phyloP scores from a whole-genome alignment of 2,888 invertebrate genomes.

The Epirrhoe tristata region DNA sequence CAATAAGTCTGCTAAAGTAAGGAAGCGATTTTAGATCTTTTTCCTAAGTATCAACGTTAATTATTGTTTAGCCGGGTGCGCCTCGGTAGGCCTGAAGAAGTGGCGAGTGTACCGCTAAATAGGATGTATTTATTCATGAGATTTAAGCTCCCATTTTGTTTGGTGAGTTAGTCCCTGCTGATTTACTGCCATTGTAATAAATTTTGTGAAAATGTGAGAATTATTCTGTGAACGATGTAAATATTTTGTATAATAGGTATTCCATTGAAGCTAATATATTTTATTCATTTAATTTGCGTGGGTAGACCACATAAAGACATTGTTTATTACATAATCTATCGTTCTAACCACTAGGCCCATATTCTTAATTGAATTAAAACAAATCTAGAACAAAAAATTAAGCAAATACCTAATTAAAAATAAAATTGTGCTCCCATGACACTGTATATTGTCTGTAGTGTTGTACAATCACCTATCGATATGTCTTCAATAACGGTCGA shows the following conservation, averaged over 20 bases:
- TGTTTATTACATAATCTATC: neutral
- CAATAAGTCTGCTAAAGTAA: conserved; percentile 65
- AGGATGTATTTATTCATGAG: conserved; percentile 85
- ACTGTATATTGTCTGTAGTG: conserved; percentile 15
- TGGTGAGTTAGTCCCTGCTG: conserved; percentile 79
- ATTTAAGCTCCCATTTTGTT: conserved; percentile 79
- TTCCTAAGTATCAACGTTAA: conserved; percentile 58
- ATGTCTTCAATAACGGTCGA: conserved; percentile 9
- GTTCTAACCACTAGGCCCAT: neutral
- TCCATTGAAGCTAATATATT: conserved; percentile 44
- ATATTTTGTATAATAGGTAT: conserved; percentile 43
- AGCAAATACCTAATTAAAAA: neutral
- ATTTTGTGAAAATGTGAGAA: conserved; percentile 73
- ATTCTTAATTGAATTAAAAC: neutral
- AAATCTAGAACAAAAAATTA: neutral
- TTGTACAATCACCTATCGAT: conserved; percentile 9
- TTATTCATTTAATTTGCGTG: conserved; percentile 14
- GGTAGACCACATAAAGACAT: neutral
- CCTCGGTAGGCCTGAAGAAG: conserved; percentile 64
- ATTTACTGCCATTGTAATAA: conserved; percentile 81
- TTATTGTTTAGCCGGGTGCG: conserved; percentile 54
- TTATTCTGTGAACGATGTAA: conserved; percentile 62
- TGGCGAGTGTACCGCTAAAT: conserved; percentile 80
- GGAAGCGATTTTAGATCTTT: conserved; percentile 70
- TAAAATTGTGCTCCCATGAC: neutral